Evolutionary conservation across 1,140 invertebrate genomes (phyloP).

Genomic region (Periplaneta americana): DNA sequence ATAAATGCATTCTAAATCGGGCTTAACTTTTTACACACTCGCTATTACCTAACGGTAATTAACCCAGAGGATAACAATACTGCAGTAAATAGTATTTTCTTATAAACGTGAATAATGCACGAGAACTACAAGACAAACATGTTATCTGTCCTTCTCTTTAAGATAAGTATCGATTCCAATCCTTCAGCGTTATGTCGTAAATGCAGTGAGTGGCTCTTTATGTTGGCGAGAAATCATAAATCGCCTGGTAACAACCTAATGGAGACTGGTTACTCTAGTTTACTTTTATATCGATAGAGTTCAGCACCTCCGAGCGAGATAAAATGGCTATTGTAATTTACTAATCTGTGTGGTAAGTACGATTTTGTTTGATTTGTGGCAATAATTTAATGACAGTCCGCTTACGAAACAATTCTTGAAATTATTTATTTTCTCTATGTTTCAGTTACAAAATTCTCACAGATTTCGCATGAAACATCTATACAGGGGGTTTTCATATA

Average conservation of each 20-base stretch:
- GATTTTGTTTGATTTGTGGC: neutral
- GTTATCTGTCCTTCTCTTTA: neutral
- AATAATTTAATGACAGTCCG: neutral
- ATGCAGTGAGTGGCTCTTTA: neutral
- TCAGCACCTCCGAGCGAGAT: neutral
- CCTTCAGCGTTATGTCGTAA: neutral
- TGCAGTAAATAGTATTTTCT: too few relatives aligned
- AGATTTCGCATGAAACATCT: too few relatives aligned
- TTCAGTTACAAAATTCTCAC: too few relatives aligned
- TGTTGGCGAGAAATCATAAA: neutral
- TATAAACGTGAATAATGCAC: too few relatives aligned
- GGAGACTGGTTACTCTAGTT: neutral
- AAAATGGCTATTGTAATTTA: neutral
- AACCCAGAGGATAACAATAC: too few relatives aligned
- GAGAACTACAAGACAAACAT: too few relatives aligned
- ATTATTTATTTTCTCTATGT: neutral
- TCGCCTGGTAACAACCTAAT: neutral
- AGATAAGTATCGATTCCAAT: neutral
- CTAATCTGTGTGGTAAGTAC: neutral
- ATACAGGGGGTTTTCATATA: too few relatives aligned
- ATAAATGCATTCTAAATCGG: too few relatives aligned
- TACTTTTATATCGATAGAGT: neutral
- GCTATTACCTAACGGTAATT: too few relatives aligned
- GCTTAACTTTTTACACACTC: too few relatives aligned
- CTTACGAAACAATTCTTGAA: neutral